Conservation (phyloP, 2,113 vertebrate genomes). For the Limanda limanda region DNA sequence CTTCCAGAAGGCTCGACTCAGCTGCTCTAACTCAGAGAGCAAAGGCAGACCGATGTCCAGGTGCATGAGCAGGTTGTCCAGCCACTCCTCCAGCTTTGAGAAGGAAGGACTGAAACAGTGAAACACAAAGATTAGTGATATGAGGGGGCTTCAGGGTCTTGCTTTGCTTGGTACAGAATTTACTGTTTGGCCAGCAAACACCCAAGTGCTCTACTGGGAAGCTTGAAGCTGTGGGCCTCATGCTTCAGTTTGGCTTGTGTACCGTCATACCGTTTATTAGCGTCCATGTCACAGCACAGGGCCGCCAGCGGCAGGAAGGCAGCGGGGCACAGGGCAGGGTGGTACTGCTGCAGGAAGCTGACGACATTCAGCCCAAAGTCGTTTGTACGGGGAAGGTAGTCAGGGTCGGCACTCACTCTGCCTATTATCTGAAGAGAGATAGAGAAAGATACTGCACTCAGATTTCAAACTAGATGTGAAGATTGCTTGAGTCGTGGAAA, state of each 20-base stretch:
- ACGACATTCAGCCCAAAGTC: slow-evolving; percentile 93
- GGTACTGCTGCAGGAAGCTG: slow-evolving; percentile 90
- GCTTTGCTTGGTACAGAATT: too few species aligned
- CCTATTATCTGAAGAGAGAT: slow-evolving; percentile 89
- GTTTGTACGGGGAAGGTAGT: slow-evolving; percentile 91
- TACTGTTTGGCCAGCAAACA: too few species aligned
- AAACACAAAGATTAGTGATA: background rate
- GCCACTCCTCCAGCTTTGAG: slow-evolving; percentile 90
- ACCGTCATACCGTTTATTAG: slow-evolving; percentile 87
- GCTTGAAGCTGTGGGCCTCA: too few species aligned
- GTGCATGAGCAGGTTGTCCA: slow-evolving; percentile 91
- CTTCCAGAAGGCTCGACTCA: slow-evolving; percentile 87
- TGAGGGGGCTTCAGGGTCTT: too few species aligned
- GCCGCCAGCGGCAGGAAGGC: slow-evolving; percentile 92
- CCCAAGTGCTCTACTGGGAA: too few species aligned
- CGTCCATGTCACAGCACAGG: slow-evolving; percentile 93
- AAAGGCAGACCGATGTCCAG: slow-evolving; percentile 88
- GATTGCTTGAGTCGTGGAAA: background rate
- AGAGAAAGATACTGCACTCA: background rate
- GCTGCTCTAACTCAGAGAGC: slow-evolving; percentile 89
- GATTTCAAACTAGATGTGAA: background rate
- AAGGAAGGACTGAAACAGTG: slow-evolving; percentile 79
- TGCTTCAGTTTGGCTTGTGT: too few species aligned
- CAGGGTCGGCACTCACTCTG: slow-evolving; percentile 93
- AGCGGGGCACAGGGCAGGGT: slow-evolving; percentile 86